Base-by-base conservation (phyloP, 2,113 vertebrate genomes). In the Gallinago jamesoni region DNA sequence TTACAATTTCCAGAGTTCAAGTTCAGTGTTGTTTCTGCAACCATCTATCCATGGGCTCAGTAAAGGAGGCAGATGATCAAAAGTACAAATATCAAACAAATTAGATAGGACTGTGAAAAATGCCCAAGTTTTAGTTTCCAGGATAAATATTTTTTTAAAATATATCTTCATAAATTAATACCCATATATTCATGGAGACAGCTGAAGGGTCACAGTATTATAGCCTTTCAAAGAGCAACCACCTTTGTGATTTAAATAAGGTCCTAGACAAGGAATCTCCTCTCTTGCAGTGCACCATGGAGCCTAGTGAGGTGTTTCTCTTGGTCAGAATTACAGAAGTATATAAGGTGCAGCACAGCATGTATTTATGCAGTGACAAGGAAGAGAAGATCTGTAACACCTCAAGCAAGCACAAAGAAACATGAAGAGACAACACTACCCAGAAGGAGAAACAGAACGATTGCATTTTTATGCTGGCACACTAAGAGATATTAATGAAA, bases 301-400 rank as follows among this genome's bases (percentile, higher is more conserved):
- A 9, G 72, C 41, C 55, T 43, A 1, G 25, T 23, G 33, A 60
- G 35, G 30, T 41, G 33, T 27, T 16, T 43, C 21, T 62, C 33
- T 23, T 30, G 12, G 27, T 35, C 1, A 76, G 74, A 76, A 75
- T 37, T 47, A 64, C 47, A 50, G 43, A 53, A 53, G 50, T 12
- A 33, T 0, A 0, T 37, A 69, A 45, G 35, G 35, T 27, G 41
- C 3, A 2, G 48, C 68, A 57, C 64, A 47, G 45, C 4, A 1
- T 1, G 27, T 43, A 25, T 43, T 37, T 43, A 0, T 24, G 53
- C 2, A 52, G 39, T 39, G 55, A 37, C 27, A 60, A 86, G 39
- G 53, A 70, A 47, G 52, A 79, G 25, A 68, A 79, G 11, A 55
- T 79, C 33, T 20, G 0, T 9, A 62, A 66, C 41, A 62, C 48